phyloP scores from a whole-genome alignment of 2,888 invertebrate species.

The Thymelicus lineola region DNA sequence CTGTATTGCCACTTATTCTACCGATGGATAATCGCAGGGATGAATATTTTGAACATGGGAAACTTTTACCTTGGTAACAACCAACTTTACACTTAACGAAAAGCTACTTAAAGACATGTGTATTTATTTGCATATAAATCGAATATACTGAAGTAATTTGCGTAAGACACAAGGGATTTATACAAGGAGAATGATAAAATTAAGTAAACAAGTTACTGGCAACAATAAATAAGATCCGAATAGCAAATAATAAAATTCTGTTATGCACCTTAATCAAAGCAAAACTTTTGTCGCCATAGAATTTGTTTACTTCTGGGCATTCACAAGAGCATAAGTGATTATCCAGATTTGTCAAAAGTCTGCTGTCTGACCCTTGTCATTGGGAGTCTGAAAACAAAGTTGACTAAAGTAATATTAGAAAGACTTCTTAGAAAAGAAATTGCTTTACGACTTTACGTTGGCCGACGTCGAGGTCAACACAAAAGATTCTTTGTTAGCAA shows the following conservation, averaged over 20 bases:
- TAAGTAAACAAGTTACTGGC: neutral
- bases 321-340: slow-evolving; percentile 13
- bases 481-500: slow-evolving; percentile 65
- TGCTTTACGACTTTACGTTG: slow-evolving; percentile 48
- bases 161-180: neutral
- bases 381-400: slow-evolving; percentile 24
- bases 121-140: neutral
- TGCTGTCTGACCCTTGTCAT: slow-evolving; percentile 30
- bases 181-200: neutral
- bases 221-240: neutral
- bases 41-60: neutral
- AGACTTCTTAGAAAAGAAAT: slow-evolving; percentile 26
- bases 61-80: neutral
- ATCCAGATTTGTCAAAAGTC: slow-evolving; percentile 16
- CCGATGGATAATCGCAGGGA: neutral
- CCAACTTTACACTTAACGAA: neutral
- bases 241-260: slow-evolving; percentile 1
- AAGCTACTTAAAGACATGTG: neutral
- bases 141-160: neutral
- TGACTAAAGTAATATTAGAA: slow-evolving; percentile 22
- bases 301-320: neutral
- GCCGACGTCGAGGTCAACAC: slow-evolving; percentile 49
- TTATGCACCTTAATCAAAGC: neutral
- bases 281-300: neutral
- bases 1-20: neutral